Conservation (phyloP, 2,113 vertebrate genomes). For the Rhabdornis inornatus region DNA sequence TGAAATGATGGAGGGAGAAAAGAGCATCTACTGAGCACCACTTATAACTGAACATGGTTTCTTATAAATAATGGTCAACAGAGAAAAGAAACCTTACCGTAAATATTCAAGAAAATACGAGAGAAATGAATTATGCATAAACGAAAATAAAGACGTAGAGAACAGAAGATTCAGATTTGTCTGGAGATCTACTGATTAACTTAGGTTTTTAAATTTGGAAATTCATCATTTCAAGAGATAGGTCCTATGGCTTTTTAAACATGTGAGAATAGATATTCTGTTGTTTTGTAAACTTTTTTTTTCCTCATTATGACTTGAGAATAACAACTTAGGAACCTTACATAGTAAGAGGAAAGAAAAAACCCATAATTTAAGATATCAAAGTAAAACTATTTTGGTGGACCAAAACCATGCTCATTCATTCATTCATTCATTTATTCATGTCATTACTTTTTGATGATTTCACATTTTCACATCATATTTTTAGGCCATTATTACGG, state of each 20-base stretch:
- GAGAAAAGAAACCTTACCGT: not conserved
- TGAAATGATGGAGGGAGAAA: not conserved
- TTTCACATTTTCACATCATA: not conserved
- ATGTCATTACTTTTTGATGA: rapidly evolving
- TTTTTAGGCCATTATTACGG: not conserved
- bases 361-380: not conserved
- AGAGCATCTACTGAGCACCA: not conserved
- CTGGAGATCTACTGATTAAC: not conserved
- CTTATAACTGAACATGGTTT: not conserved
- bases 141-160: not conserved
- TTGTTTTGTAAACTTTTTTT: not conserved
- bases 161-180: not conserved
- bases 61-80: not conserved
- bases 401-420: not conserved
- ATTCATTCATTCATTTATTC: not conserved
- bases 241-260: not conserved
- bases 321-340: not conserved
- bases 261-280: not conserved
- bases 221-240: not conserved
- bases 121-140: not conserved
- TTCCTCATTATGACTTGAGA: not conserved
- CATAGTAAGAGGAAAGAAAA: not conserved
- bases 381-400: not conserved
- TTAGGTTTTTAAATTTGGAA: not conserved
- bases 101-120: not conserved